Evolutionary conservation across 1,140 invertebrate genomes (phyloP), one percentile per base, ranked within the genome.

Genomic region (Laupala kohalensis): DNA sequence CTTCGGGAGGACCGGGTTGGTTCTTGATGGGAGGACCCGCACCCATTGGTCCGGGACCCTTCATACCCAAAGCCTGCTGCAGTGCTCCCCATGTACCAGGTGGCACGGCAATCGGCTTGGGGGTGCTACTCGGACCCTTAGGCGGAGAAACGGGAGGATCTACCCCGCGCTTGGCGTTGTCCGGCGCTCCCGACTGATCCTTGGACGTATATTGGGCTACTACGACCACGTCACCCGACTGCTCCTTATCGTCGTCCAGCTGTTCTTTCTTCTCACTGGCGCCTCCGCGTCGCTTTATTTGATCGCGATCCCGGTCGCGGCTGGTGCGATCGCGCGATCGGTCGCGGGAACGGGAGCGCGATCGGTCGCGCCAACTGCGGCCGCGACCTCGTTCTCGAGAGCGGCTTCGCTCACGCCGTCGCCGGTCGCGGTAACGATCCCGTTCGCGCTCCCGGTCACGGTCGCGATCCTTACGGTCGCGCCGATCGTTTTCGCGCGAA

Each of bases 361-460:
- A 62, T 19, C 70, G 62, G 26, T 64, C 63, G 6, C 70, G 62
- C 19, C 53, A 30, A 2, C 70, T 30, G n/a, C 70, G 62, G 25
- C 70, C 63, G 25, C 70, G 53, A 29, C 63, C 66, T 23, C 71
- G 66, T n/a, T 72, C 71, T 27, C 71, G 30, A 68, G 65, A 68
- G 13, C 71, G 30, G 62, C 71, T 72, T 19, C 71, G 67, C 23
- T 72, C 71, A 27, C 71, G 67, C 13, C 67, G 28, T 25, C 71
- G 28, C 26, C 69, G 53, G 5, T 70, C 69, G 26, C 71, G 65
- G 62, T 72, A 65, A 26, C 71, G 71, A 27, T 72, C 37, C n/a
- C 71, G 66, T 27, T 72, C 71, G 23, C 71, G 71, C 25, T 72
- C 71, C 53, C 71, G 67, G 28, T 72, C 71, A 25, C 71, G 30